Evolutionary conservation across 2,113 vertebrate genomes (phyloP).

Genomic region (Parotia lawesii): DNA sequence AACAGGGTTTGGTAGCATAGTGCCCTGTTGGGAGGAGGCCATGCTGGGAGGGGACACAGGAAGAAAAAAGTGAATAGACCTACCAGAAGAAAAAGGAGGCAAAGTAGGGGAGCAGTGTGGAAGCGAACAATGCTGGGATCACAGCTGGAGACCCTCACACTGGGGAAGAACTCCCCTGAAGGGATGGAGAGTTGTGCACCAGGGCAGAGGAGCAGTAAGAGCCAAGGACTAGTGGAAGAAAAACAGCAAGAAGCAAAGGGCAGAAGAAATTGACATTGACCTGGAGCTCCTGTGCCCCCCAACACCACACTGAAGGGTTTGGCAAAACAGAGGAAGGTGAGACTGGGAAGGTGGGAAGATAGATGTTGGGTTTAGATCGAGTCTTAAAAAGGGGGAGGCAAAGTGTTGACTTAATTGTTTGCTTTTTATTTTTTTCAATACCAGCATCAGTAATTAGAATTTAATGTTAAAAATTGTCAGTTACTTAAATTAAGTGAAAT

Average conservation of each 20-base stretch:
- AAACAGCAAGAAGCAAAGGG: background rate
- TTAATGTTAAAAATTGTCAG: background rate
- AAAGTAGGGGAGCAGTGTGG: background rate
- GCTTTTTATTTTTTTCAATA: background rate
- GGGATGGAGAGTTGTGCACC: background rate
- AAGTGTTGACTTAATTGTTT: background rate
- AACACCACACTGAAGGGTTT: background rate
- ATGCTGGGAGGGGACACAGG: background rate
- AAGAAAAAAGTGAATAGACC: background rate
- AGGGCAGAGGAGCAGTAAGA: background rate
- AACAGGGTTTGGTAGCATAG: background rate
- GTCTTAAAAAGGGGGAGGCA: background rate
- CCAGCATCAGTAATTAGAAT: background rate
- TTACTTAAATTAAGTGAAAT: background rate
- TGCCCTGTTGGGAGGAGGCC: background rate
- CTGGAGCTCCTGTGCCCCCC: rapidly evolving
- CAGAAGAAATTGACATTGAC: background rate
- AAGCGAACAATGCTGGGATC: background rate
- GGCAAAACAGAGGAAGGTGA: background rate
- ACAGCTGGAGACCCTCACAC: background rate
- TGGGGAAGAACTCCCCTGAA: background rate
- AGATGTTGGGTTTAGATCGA: background rate
- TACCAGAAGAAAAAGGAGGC: background rate
- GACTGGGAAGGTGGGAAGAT: background rate
- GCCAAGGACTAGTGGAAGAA: background rate